A percentile compares a stretch with the other conserved stretches of the same genome.
Evolutionary conservation across 2,113 vertebrate species (phyloP).

Genomic region (Triplophysa dalaica): DNA sequence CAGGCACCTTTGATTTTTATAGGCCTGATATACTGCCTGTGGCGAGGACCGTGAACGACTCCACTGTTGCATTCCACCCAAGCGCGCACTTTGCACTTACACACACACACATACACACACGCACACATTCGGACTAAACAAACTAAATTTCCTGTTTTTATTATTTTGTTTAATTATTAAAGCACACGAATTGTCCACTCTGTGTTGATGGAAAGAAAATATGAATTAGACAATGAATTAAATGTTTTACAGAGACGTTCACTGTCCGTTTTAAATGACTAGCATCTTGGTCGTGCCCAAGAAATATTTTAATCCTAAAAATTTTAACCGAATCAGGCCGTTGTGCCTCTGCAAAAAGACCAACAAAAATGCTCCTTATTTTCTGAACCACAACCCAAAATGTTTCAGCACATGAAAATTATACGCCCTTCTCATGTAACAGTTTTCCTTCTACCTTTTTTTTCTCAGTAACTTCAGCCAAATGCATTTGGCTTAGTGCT

Average conservation of each 20-base stretch:
- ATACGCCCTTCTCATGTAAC: background rate
- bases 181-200: background rate
- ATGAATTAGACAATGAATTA: background rate
- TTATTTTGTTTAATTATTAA: background rate
- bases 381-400: background rate
- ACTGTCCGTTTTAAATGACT: constrained; percentile 23
- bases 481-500: constrained; percentile 6
- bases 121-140: constrained; percentile 52
- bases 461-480: background rate
- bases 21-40: constrained; percentile 81
- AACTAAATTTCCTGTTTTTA: background rate
- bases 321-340: background rate
- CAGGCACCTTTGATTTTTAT: constrained; percentile 81
- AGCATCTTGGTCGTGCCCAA: background rate
- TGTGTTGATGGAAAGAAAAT: background rate
- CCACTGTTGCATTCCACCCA: constrained; percentile 54
- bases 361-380: background rate
- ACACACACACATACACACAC: constrained; percentile 50
- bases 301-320: background rate
- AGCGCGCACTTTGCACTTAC: constrained; percentile 57
- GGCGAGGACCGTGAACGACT: constrained; percentile 68
- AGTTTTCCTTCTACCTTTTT: background rate
- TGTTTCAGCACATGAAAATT: background rate
- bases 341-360: background rate
- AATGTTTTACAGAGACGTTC: constrained; percentile 11